Conservation (phyloP, 2,888 invertebrate species). For the Rapana venosa region DNA sequence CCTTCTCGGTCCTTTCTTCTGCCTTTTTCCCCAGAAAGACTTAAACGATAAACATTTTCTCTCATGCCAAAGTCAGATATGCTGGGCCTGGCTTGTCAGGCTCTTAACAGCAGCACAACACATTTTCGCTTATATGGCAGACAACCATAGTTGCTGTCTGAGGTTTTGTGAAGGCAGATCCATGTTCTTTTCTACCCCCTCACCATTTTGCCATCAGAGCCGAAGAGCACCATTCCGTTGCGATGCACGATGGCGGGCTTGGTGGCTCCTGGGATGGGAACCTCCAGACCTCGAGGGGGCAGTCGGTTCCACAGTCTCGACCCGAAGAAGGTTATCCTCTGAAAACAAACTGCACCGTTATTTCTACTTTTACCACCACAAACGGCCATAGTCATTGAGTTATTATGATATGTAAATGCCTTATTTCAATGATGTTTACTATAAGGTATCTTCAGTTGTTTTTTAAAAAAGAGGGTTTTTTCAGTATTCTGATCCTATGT, state of each 20-base stretch:
- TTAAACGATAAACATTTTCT: too few relatives aligned
- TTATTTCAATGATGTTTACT: too few relatives aligned
- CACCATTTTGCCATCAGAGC: constrained; percentile 88
- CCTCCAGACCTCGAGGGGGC: constrained; percentile 80
- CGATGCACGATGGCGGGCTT: constrained; percentile 86
- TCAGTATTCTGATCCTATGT: too few relatives aligned
- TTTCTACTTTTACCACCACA: background rate
- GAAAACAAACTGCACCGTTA: constrained; percentile 43
- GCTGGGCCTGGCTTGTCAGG: too few relatives aligned
- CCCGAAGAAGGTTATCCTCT: constrained; percentile 88
- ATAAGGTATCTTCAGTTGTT: too few relatives aligned
- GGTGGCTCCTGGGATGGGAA: constrained; percentile 83
- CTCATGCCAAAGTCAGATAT: too few relatives aligned
- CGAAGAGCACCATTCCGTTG: constrained; percentile 88
- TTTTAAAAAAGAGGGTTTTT: background rate
- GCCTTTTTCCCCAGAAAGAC: too few relatives aligned
- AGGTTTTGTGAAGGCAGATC: background rate
- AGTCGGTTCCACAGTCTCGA: constrained; percentile 85
- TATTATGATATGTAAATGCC: too few relatives aligned
- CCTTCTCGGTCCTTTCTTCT: too few relatives aligned
- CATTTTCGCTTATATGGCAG: too few relatives aligned
- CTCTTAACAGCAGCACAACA: too few relatives aligned
- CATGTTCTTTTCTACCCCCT: constrained; percentile 59
- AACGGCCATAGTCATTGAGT: background rate
- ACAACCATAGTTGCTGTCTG: too few relatives aligned